Evolutionary conservation across 2,113 vertebrate species (phyloP), one percentile per base, ranked within the genome.

Genomic region (Pogona vitticeps): DNA sequence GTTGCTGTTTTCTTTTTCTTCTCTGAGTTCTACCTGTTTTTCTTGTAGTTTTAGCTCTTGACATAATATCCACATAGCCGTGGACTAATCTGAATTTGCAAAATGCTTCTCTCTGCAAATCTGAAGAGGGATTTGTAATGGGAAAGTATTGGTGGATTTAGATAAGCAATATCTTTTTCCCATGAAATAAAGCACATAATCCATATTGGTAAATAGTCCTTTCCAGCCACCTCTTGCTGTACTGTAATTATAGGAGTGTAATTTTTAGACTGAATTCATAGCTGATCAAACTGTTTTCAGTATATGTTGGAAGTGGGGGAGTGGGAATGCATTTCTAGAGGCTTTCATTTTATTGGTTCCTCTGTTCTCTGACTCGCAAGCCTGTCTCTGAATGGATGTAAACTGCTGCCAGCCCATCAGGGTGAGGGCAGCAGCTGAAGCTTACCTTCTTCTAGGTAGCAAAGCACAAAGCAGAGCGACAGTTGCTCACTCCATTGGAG

Each of bases 391-490:
- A 77, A 76, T 94, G 90, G 94, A 94, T 96, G 93, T 91, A 87
- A 94, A 89, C 89, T 93, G 17, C 86, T 95, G 95, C 93, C 94
- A 90, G 91, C 91, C 84, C 83, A 82, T 1, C 33, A 88, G 90
- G 56, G 88, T 31, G 61, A 75, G 21, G 91, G 90, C 73, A 17
- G 71, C 91, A 91, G 88, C 86, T 1, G 76, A 91, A 52, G 89
- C 36, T 96, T 91, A 80, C 93, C 94, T 94, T 94, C 94, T 94
- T 95, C 86, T 86, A 91, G 91, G 79, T 89, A 85, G 78, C 88
- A 71, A 80, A 92, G 86, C 46, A 68, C 40, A 68, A 31, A 12
- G 52, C 77, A 82, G 7, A 9, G 36, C 20, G 36, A n/a, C n/a
- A 87, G 82, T 78, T 70, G 88, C 95, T 42, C 82, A 71, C 82